These are phyloP conservation scores for Achroia grisella DNA, from an alignment of 1,140 invertebrate species.

Conservation along the genomic window DNA sequence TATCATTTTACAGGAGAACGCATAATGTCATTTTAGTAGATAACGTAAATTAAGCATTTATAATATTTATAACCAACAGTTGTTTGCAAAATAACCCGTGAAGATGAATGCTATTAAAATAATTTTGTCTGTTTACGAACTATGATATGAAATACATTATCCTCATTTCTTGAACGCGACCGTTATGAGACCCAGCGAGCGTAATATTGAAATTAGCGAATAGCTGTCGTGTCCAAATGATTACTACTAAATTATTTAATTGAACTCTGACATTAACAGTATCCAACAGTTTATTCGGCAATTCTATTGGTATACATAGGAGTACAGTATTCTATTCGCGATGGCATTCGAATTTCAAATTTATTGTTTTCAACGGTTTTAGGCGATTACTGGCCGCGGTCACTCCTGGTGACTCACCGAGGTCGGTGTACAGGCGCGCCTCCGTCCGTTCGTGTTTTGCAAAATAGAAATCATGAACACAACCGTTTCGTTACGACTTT, in stretches of 20 bases:
- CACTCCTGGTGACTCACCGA: constrained; percentile 40
- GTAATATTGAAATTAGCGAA: constrained; percentile 1
- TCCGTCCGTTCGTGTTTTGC: constrained; percentile 15
- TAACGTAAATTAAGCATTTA: no score
- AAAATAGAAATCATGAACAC: constrained; percentile 4
- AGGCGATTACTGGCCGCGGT: constrained; percentile 28
- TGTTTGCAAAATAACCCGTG: no score
- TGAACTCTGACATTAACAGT: constrained; percentile 7
- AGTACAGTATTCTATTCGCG: constrained; percentile 1
- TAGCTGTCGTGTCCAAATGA: background rate
- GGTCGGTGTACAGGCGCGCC: constrained; percentile 31
- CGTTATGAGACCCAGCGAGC: background rate
- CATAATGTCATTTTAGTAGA: no score
- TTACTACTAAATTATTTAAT: constrained; percentile 3
- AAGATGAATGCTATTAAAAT: no score
- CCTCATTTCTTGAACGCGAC: background rate
- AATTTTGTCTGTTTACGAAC: no score
- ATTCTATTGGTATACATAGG: background rate
- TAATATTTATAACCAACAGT: no score
- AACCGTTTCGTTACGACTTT: constrained; percentile 5
- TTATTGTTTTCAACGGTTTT: constrained; percentile 47
- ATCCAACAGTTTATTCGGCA: constrained; percentile 4
- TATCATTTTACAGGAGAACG: no score
- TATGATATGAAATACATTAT: background rate
- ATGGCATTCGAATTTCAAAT: constrained; percentile 35